phyloP scores from a whole-genome alignment of 2,888 invertebrate genomes.

The Lasius fuliginosus region DNA sequence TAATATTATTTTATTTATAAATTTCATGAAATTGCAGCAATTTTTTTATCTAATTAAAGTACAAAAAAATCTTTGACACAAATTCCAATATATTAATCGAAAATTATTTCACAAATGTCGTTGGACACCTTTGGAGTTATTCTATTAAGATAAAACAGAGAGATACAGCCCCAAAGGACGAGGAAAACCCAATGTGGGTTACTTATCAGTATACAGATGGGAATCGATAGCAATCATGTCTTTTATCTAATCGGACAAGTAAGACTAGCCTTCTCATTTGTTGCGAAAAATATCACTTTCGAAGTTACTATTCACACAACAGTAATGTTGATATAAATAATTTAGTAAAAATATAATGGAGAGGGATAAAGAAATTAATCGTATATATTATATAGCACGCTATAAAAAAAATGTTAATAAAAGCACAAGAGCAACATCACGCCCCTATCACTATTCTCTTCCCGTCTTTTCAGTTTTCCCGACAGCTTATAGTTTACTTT shows the following conservation, averaged over 20 bases:
- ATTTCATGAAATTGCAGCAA: neutral
- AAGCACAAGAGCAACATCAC: neutral
- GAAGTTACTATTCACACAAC: constrained; percentile 10
- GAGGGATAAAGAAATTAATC: neutral
- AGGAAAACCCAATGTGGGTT: constrained; percentile 8
- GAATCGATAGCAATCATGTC: constrained; percentile 63
- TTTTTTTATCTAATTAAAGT: neutral
- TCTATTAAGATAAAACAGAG: neutral
- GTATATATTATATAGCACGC: neutral
- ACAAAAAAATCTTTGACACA: neutral
- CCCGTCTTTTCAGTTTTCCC: neutral
- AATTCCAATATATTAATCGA: neutral
- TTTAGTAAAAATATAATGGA: neutral
- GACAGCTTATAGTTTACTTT: constrained; percentile 31
- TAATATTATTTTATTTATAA: neutral
- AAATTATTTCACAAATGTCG: neutral
- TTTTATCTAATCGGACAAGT: constrained; percentile 62
- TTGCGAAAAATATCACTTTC: constrained; percentile 58
- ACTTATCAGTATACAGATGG: constrained; percentile 49
- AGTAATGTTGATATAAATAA: constrained; percentile 9
- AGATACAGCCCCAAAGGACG: neutral
- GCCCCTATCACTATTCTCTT: constrained; percentile 1
- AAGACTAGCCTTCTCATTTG: constrained; percentile 62
- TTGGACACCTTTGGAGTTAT: neutral
- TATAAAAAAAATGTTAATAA: neutral